phyloP scores from a whole-genome alignment of 2,888 invertebrate genomes.

The Agrotis puta region DNA sequence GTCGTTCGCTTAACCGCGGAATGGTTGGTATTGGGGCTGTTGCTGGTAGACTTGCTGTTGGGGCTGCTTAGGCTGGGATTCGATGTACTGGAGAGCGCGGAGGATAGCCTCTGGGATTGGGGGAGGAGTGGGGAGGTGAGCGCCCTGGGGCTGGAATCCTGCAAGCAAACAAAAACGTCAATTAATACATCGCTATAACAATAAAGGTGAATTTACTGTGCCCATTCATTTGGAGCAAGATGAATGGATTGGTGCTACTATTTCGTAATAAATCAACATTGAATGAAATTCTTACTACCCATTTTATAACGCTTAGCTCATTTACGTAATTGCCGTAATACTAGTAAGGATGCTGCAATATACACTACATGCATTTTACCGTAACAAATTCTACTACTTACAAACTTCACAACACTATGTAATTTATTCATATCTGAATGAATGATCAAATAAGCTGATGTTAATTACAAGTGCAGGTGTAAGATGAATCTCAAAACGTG shows the following conservation, averaged over 20 bases:
- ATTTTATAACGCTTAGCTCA: background rate
- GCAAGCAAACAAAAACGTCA: constrained; percentile 54
- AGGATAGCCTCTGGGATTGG: constrained; percentile 92
- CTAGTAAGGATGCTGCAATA: constrained; percentile 20
- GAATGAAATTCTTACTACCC: constrained; percentile 15
- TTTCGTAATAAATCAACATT: background rate
- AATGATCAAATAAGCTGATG: constrained; percentile 29
- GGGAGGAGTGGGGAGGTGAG: constrained; percentile 92
- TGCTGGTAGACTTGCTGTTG: constrained; percentile 72
- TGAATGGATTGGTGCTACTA: constrained; percentile 5
- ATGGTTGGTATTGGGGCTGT: constrained; percentile 56
- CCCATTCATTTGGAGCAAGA: background rate
- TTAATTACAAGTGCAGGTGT: constrained; percentile 29
- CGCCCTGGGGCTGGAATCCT: constrained; percentile 92
- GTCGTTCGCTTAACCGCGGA: constrained; percentile 78
- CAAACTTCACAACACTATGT: constrained; percentile 24
- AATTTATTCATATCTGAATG: constrained; percentile 40
- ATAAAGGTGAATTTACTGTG: background rate
- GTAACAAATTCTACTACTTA: constrained; percentile 32
- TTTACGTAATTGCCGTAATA: constrained; percentile 29
- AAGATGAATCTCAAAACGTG: constrained; percentile 11
- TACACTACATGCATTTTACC: constrained; percentile 17
- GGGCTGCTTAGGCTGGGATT: constrained; percentile 74
- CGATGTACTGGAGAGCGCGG: constrained; percentile 87
- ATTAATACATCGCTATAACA: background rate